These are phyloP conservation scores for Eupithecia exiguata DNA, from an alignment of 2,888 invertebrate genomes.

Conservation along the genomic window DNA sequence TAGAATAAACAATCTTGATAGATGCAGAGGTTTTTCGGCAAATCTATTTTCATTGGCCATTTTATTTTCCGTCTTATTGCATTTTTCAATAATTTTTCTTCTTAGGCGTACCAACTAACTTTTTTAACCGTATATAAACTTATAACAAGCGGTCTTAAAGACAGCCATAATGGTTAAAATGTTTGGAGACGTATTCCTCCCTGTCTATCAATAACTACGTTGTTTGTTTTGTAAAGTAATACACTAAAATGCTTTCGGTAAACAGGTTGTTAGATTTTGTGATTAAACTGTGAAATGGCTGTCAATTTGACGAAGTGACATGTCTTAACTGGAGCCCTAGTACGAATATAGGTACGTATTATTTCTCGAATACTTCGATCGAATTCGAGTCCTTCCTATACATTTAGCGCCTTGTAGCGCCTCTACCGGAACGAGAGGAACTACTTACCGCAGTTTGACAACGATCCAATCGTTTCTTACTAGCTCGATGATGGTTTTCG, in stretches of 20 bases:
- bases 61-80: neutral
- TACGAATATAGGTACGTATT: too few species aligned
- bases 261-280: neutral
- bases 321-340: neutral
- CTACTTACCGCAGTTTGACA: too few species aligned
- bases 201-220: conserved; percentile 7
- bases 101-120: neutral
- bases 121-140: neutral
- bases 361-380: too few species aligned
- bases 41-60: neutral
- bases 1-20: neutral
- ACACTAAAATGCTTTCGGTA: conserved; percentile 12
- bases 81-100: neutral
- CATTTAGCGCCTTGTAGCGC: too few species aligned
- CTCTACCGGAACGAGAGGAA: too few species aligned
- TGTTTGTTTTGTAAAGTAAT: conserved; percentile 7
- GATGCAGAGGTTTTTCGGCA: neutral
- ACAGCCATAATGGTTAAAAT: neutral
- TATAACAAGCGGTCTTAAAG: neutral
- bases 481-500: too few species aligned
- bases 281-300: neutral
- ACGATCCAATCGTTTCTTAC: too few species aligned
- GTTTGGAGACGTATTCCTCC: neutral
- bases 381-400: too few species aligned
- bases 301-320: neutral